phyloP scores from a whole-genome alignment of 2,888 invertebrate species.

The Octonoba sinensis region DNA sequence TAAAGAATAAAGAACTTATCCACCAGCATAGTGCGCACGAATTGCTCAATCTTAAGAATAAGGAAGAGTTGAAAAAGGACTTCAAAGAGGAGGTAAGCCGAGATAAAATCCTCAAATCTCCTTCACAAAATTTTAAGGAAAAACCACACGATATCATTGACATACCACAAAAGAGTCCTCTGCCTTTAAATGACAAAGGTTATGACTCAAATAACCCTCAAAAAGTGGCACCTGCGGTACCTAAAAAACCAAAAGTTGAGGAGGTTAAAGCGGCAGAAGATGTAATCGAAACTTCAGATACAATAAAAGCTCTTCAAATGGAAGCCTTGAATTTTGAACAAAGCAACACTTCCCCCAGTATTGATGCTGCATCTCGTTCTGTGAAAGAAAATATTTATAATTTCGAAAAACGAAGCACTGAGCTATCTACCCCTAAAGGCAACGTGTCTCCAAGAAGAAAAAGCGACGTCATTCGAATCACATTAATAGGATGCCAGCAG shows the following conservation, averaged over 20 bases:
- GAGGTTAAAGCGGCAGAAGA: slow-evolving; percentile 39
- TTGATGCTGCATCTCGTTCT: slow-evolving; percentile 52
- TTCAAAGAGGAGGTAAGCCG: slow-evolving; percentile 12
- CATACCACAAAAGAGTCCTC: slow-evolving; percentile 12
- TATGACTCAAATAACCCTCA: slow-evolving; percentile 23
- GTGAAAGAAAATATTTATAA: slow-evolving; percentile 63
- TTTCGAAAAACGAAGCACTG: slow-evolving; percentile 55
- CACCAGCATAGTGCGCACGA: slow-evolving; percentile 62
- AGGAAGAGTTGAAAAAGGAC: slow-evolving; percentile 34
- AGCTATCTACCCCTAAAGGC: slow-evolving; percentile 36
- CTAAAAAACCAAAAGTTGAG: slow-evolving; percentile 53
- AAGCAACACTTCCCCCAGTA: slow-evolving; percentile 36
- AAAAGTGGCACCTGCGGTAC: slow-evolving; percentile 60
- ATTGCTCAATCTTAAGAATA: slow-evolving; percentile 37
- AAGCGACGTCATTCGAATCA: slow-evolving; percentile 59
- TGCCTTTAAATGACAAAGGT: slow-evolving; percentile 24
- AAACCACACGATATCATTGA: slow-evolving; percentile 19
- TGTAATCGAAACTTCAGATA: slow-evolving; percentile 9
- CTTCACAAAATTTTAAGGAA: slow-evolving; percentile 53
- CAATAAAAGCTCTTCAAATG: slow-evolving; percentile 19
- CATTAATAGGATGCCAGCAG: slow-evolving; percentile 55
- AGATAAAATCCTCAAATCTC: slow-evolving; percentile 52
- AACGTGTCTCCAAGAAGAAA: slow-evolving; percentile 51
- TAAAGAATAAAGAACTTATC: slow-evolving; percentile 55
- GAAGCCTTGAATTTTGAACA: slow-evolving; percentile 33